Base-by-base conservation (phyloP, 2,888 invertebrate species). In the Acanthosepion lycidas region DNA sequence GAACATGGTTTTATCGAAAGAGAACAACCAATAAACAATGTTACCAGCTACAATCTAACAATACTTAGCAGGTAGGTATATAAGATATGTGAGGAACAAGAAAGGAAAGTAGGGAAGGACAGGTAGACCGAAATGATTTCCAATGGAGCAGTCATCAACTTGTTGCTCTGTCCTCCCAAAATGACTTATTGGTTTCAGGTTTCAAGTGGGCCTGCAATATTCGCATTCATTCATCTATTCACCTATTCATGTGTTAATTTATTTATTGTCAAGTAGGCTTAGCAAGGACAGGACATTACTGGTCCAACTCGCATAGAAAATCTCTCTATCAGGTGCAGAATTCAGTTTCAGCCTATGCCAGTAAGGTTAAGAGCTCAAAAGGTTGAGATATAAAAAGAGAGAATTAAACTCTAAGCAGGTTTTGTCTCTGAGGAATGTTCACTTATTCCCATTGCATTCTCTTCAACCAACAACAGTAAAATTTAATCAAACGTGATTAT, bases 141-240 rank as follows among this genome's bases (percentile, higher is more conserved):
- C n/a, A 78, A 33, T 15, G 12, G n/a, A 78, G 18, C n/a, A 78
- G 78, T 78, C 78, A 78, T 78, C 78, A 78, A n/a, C 78, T 33
- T 33, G 9, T 78, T 78, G 12, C 33, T 78, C 78, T n/a, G 78
- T 78, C 78, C n/a, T 18, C n/a, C 0, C 33, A 33, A 78, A 78
- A 78, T 78, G 78, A 78, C 78, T 78, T 78, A 78, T 78, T 78
- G 78, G 78, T 78, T 78, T 78, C 78, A 78, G 12, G n/a, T 78
- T 78, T 78, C 78, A n/a, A 78, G 78, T 33, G 78, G n/a, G 78
- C 1, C 33, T 78, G 78, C 78, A 78, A 33, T 78, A 78, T 18
- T 78, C 78, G 12, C 26, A 78, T 78, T 78, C 78, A 78, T 78
- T 78, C 78, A 78, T 78, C n/a, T 78, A 78, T 78, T 78, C 78